These are phyloP conservation scores for Gallirallus australis DNA, from an alignment of 2,797 vertebrate species.

Conservation along the genomic window DNA sequence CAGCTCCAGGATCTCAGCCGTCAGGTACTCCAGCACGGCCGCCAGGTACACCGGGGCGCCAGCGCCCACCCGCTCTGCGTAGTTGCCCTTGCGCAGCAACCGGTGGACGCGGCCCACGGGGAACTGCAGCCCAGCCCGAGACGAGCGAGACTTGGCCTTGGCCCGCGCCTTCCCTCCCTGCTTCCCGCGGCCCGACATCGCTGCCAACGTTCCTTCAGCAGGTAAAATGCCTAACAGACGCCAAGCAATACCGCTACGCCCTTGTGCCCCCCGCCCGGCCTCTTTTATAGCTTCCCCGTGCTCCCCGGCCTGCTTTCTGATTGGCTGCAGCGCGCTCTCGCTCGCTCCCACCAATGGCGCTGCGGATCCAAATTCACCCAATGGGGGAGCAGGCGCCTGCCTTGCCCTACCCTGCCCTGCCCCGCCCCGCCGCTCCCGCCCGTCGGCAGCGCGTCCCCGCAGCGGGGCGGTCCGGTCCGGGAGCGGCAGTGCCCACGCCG, in stretches of 20 bases:
- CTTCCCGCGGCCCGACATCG: background rate
- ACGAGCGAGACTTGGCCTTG: slow-evolving; percentile 63
- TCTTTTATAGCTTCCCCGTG: background rate
- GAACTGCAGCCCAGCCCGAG: slow-evolving; percentile 69
- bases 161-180: slow-evolving; percentile 28
- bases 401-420: too few relatives aligned
- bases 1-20: slow-evolving; percentile 92
- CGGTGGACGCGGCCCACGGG: slow-evolving; percentile 74
- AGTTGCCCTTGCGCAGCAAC: too few relatives aligned
- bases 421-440: background rate
- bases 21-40: slow-evolving; percentile 92
- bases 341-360: slow-evolving; percentile 6
- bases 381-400: background rate
- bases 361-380: slow-evolving; percentile 54
- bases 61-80: too few relatives aligned
- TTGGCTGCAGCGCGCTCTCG: rapidly evolving
- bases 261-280: rapidly evolving
- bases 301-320: background rate
- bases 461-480: too few relatives aligned
- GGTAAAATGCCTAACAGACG: rapidly evolving
- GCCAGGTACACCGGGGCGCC: background rate
- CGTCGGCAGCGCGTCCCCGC: background rate
- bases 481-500: too few relatives aligned
- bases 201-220: rapidly evolving
- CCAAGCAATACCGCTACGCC: rapidly evolving